A percentile compares a stretch with the other conserved stretches of the same genome.
These are phyloP conservation scores for Laterallus jamaicensis DNA, from an alignment of 2,113 vertebrate genomes.

Conservation along the genomic window DNA sequence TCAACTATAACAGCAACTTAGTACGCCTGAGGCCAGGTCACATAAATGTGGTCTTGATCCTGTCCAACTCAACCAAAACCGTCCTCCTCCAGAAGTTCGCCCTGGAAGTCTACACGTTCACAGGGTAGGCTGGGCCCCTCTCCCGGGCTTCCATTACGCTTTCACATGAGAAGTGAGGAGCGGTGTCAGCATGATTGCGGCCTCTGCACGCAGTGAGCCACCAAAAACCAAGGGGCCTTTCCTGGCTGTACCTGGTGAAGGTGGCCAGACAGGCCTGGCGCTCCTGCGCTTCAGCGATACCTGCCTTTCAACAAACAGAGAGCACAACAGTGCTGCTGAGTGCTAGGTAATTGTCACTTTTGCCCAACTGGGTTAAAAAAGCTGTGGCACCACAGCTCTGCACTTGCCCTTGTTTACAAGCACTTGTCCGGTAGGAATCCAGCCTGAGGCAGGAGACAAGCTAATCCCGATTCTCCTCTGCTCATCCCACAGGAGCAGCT, in stretches of 20 bases:
- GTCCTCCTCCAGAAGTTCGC: slow-evolving; percentile 94
- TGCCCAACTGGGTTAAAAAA: neutral
- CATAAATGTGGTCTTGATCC: slow-evolving; percentile 95
- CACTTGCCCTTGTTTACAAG: neutral
- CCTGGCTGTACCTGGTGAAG: fast-evolving
- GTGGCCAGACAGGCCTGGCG: neutral
- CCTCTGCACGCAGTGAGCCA: fast-evolving
- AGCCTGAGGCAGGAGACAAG: fast-evolving
- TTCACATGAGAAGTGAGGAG: neutral
- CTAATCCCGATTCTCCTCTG: neutral
- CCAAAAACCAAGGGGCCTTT: fast-evolving
- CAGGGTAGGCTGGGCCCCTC: slow-evolving; percentile 78
- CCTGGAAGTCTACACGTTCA: slow-evolving; percentile 94
- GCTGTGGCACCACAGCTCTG: neutral
- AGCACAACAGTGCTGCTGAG: fast-evolving
- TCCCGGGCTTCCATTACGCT: fast-evolving
- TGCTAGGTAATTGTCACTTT: fast-evolving
- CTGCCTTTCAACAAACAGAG: fast-evolving
- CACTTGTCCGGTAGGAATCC: neutral
- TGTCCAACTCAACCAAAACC: slow-evolving; percentile 91
- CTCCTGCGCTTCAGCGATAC: neutral
- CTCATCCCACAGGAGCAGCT: slow-evolving; percentile 81
- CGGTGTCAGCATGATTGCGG: fast-evolving
- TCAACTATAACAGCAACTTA: slow-evolving; percentile 94
- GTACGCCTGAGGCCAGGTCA: slow-evolving; percentile 93